phyloP scores from a whole-genome alignment of 2,797 vertebrate genomes.

The Pogonophryne albipinna region DNA sequence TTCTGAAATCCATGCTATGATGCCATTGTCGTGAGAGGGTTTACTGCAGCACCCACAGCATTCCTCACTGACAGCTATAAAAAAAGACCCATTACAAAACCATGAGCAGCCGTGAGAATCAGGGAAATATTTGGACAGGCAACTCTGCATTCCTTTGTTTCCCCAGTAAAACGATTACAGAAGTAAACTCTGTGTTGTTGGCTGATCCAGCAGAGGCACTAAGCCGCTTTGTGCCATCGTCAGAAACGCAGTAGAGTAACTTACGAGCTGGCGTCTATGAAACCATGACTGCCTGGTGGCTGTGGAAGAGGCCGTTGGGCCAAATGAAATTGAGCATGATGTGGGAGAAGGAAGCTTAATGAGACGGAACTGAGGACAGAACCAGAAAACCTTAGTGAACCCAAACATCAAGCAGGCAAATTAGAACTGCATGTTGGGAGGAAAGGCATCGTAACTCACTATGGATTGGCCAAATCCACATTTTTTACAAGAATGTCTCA shows the following conservation, averaged over 20 bases:
- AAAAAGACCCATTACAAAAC: conserved; percentile 68
- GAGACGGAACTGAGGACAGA: conserved; percentile 76
- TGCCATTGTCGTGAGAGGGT: conserved; percentile 75
- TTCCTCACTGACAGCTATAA: conserved; percentile 78
- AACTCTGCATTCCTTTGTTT: conserved; percentile 69
- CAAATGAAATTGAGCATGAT: conserved; percentile 74
- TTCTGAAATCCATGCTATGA: conserved; percentile 52
- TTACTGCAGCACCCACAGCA: conserved; percentile 69
- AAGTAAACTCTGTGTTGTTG: conserved; percentile 42
- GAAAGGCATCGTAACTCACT: conserved; percentile 18
- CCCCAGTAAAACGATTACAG: conserved; percentile 56
- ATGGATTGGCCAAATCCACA: not conserved
- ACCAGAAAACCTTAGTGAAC: conserved; percentile 72
- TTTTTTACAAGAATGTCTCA: not conserved
- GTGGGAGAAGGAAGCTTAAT: conserved; percentile 72
- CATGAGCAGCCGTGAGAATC: conserved; percentile 68
- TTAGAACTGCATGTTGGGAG: conserved; percentile 65
- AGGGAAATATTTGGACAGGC: conserved; percentile 66
- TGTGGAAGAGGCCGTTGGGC: conserved; percentile 53
- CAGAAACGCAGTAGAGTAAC: conserved; percentile 18
- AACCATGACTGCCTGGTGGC: conserved; percentile 59
- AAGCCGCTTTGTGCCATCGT: conserved; percentile 22
- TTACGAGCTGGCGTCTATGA: conserved; percentile 23
- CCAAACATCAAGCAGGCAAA: conserved; percentile 73
- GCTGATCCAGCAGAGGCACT: conserved; percentile 33